phyloP scores from a whole-genome alignment of 2,113 vertebrate species.

The Macquaria australasica region DNA sequence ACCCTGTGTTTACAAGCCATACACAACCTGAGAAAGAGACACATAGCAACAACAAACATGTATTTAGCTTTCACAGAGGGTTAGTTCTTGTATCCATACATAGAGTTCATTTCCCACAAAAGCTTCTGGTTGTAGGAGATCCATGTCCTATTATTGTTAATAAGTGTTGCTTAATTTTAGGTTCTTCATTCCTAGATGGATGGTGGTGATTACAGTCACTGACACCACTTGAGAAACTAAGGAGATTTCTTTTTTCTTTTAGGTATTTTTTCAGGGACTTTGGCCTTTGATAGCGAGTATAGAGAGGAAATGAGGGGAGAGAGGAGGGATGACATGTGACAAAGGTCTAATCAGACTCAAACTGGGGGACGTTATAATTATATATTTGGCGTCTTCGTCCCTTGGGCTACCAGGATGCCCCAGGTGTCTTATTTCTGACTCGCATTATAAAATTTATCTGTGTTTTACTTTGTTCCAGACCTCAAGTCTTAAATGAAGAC shows the following conservation, averaged over 20 bases:
- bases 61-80: constrained; percentile 17
- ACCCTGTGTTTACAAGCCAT: constrained; percentile 48
- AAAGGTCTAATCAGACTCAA: not conserved
- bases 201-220: not conserved
- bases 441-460: not conserved
- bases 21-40: not conserved
- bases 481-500: not conserved
- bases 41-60: constrained; percentile 46
- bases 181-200: not conserved
- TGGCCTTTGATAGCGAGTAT: not conserved
- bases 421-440: constrained; percentile 5
- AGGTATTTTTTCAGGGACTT: not conserved
- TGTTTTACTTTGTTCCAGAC: not conserved
- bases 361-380: not conserved
- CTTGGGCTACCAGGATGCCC: not conserved
- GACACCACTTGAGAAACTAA: not conserved
- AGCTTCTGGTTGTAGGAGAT: not conserved
- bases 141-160: not conserved
- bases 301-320: not conserved
- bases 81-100: not conserved
- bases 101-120: not conserved
- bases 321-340: not conserved
- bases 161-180: not conserved
- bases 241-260: not conserved
- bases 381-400: not conserved